Evolutionary conservation across 2,888 invertebrate species (phyloP), one percentile per base, ranked within the genome.

Genomic region (Drosophila prolongata): DNA sequence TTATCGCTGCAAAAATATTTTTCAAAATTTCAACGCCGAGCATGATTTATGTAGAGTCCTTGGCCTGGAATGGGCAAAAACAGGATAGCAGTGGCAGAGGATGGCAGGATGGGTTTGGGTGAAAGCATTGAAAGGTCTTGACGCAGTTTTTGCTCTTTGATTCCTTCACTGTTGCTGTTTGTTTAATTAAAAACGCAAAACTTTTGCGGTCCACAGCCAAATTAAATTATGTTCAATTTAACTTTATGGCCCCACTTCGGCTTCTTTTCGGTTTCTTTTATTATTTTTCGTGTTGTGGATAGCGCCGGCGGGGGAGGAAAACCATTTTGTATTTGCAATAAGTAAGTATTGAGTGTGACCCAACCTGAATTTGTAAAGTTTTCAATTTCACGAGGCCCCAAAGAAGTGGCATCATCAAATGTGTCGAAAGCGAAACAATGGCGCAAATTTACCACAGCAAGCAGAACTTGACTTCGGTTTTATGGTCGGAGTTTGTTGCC

Each of bases 141-240:
- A 52, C 61, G 40, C 66, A 67, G 57, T 60, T 77, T 76, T 76
- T 71, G 80, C 70, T 56, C 74, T 84, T 87, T 78, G 79, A 79
- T 75, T 81, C 61, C 61, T 62, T 60, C 47, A 50, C 75, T 76
- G 72, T 75, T 67, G 71, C 78, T 81, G 79, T 79, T 87, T 83
- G 79, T 80, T 84, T 83, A 83, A 83, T 83, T 83, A 83, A 87
- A 82, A 86, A 74, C 62, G 67, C 40, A 74, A 87, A 84, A 85
- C 62, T 87, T 85, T 82, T 85, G 82, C 77, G 77, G 73, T 69
- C 67, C 64, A 37, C 68, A 72, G 76, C 30, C 62, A 82, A 85
- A 83, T 84, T 87, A 79, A 84, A 87, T 83, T 83, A 87, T 83
- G 82, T 82, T 81, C 74, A 85, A 79, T 83, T 87, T 77, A 75